These are phyloP conservation scores for Tortrix viridana DNA, from an alignment of 2,888 invertebrate species.

Conservation along the genomic window DNA sequence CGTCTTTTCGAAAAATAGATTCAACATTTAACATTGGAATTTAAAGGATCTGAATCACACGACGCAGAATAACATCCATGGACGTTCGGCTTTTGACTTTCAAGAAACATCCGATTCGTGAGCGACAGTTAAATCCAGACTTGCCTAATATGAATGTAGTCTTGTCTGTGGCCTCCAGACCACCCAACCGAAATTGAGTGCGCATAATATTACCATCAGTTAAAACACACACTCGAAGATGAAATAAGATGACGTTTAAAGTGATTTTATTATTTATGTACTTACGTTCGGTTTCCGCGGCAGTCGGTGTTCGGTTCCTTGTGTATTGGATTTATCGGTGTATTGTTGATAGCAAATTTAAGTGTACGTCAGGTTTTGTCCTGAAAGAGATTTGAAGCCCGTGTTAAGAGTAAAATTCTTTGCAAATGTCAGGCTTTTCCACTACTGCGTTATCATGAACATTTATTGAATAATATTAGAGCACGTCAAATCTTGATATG, in stretches of 20 bases:
- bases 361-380: no score
- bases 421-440: no score
- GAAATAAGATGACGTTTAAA: slow-evolving; percentile 47
- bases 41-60: background rate
- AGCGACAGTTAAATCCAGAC: slow-evolving; percentile 30
- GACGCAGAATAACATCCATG: background rate
- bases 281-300: slow-evolving; percentile 34
- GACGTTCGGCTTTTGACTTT: slow-evolving; percentile 5
- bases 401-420: no score
- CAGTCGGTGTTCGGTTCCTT: slow-evolving; percentile 18
- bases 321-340: slow-evolving; percentile 17
- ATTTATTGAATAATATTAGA: no score
- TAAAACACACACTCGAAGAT: slow-evolving; percentile 50
- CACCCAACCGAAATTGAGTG: slow-evolving; percentile 56
- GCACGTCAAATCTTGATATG: no score
- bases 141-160: slow-evolving; percentile 31
- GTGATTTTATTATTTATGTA: slow-evolving; percentile 42
- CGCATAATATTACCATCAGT: slow-evolving; percentile 69
- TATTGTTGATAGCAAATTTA: slow-evolving; percentile 9
- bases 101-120: slow-evolving; percentile 8
- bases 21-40: no score
- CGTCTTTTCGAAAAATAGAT: no score
- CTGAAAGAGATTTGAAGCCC: no score
- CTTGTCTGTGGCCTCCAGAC: slow-evolving; percentile 41
- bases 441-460: no score